A percentile compares a stretch with the other conserved stretches of the same genome.
phyloP scores from a whole-genome alignment of 1,140 invertebrate species.

The Macrosteles quadrilineatus region DNA sequence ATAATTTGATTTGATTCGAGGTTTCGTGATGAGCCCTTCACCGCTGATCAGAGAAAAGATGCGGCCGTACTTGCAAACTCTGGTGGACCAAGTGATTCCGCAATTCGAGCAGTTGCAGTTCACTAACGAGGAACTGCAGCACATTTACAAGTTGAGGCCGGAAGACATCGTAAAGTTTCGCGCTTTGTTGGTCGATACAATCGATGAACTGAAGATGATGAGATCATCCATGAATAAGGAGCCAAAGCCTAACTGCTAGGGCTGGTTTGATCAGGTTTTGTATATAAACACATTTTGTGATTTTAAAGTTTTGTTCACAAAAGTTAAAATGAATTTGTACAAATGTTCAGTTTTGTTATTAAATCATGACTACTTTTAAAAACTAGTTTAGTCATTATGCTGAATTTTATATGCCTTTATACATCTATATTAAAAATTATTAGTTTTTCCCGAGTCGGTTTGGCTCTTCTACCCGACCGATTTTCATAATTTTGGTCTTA shows the following conservation, averaged over 20 bases:
- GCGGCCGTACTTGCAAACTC: not conserved
- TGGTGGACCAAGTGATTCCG: constrained; percentile 6
- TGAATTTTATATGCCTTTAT: too few species aligned
- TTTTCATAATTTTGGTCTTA: too few species aligned
- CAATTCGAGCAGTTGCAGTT: constrained; percentile 10
- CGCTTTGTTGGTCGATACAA: not conserved
- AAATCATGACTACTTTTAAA: too few species aligned
- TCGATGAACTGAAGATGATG: not conserved
- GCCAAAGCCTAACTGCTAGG: not conserved
- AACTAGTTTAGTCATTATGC: too few species aligned
- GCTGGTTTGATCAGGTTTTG: not conserved
- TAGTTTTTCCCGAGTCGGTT: too few species aligned
- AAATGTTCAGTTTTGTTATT: too few species aligned
- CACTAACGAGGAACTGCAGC: constrained; percentile 4
- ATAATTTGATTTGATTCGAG: too few species aligned
- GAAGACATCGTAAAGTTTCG: constrained; percentile 16
- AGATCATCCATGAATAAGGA: not conserved
- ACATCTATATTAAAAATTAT: too few species aligned
- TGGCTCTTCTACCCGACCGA: too few species aligned
- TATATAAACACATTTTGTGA: too few species aligned
- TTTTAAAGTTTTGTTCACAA: too few species aligned
- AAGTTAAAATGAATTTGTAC: too few species aligned
- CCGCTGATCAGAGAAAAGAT: not conserved
- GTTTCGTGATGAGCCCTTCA: not conserved
- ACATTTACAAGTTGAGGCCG: not conserved